Evolutionary conservation across 2,113 vertebrate genomes (phyloP), one percentile per base, ranked within the genome.

Genomic region (Caranx melampygus): DNA sequence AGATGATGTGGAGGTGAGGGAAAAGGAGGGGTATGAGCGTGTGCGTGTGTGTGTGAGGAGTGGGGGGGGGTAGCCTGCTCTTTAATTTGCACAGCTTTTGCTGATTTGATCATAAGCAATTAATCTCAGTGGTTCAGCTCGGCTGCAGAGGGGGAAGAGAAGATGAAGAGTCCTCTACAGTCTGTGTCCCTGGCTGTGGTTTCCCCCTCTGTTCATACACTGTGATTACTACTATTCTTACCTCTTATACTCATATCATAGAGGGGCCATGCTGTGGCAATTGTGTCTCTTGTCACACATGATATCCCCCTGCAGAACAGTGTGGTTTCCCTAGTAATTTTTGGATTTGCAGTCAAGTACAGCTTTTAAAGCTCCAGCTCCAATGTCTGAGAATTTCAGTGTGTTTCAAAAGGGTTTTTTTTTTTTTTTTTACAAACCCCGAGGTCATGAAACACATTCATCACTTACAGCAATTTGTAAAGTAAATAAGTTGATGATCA

Each of bases 21-120:
- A 68, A 66, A 66, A 49, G 34, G 49, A 40, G 55, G 58, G 15
- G 34, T 21, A 65, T 51, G 35, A 3, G 73, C 35, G 42, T 21
- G 51, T 3, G 20, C 21, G 51, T 52, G 8, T 52, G 65, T 55
- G 44, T 18, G 72, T 40, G 49, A 12, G 64, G 60, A 5, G 66
- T 47, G 45, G 47, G 72, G 67, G 31, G 33, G 45, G 79, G 15
- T 59, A 80, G 87, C 61, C 42, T 42, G 49, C 84, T 92, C 90
- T 91, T 93, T 95, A 91, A 93, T 93, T 93, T 94, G 90, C 80
- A 83, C 84, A 87, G 91, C 88, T 91, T 93, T 87, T 89, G 89
- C 87, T 94, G 92, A 95, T 94, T 94, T 94, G 93, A 93, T 94
- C 94, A 89, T 93, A 90, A 93, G 90, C 92, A 94, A 94, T 94